Evolutionary conservation across 2,888 invertebrate genomes (phyloP).

Genomic region (Meiosimyza platycephala): DNA sequence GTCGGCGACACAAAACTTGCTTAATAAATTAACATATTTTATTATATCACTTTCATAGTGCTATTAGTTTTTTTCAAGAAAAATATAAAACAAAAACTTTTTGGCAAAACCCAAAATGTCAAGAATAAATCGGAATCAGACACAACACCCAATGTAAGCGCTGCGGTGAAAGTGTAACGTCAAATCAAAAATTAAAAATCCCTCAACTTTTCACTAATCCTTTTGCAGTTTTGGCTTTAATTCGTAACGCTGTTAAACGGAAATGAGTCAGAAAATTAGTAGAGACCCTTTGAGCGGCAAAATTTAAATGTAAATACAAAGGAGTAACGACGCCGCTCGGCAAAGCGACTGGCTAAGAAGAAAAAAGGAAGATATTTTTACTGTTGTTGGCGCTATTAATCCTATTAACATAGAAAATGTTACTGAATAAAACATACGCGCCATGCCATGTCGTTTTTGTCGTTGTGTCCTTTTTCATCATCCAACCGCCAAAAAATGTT

Average conservation of each 20-base stretch:
- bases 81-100: too few relatives aligned
- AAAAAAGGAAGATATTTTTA: not conserved
- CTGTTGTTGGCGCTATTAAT: conserved; percentile 25
- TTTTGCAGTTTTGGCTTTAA: not conserved
- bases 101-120: too few relatives aligned
- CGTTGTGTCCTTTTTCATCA: too few relatives aligned
- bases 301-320: conserved; percentile 2
- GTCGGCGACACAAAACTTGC: conserved; percentile 4
- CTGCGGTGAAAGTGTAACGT: not conserved
- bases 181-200: not conserved
- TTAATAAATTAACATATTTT: conserved; percentile 30
- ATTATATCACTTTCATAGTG: not conserved
- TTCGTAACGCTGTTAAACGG: not conserved
- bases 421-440: conserved; percentile 28
- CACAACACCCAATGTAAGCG: too few relatives aligned
- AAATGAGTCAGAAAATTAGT: conserved; percentile 34
- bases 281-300: not conserved
- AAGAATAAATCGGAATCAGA: too few relatives aligned
- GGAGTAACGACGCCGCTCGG: not conserved
- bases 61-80: too few relatives aligned
- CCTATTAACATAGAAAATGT: conserved; percentile 25
- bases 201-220: conserved; percentile 1
- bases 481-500: too few relatives aligned
- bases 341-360: not conserved
- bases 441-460: not conserved